Percentiles rank a stretch among this genome's conserved stretches.
These are phyloP conservation scores for Hydrozoanthus gracilis DNA, from an alignment of 92 coral and sea anemone species.

Conservation along the genomic window DNA sequence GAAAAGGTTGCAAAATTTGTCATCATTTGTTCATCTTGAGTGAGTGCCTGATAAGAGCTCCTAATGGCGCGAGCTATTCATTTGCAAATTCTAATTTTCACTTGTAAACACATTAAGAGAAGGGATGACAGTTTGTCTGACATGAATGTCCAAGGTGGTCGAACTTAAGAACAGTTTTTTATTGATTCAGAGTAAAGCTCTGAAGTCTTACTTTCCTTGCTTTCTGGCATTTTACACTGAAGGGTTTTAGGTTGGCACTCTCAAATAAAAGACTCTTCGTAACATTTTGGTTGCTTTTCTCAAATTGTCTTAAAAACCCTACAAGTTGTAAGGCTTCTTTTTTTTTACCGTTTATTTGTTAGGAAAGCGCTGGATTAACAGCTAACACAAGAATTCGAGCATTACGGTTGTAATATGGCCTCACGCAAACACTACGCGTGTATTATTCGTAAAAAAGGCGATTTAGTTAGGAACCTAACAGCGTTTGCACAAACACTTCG, in stretches of 20 bases:
- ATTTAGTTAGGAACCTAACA: slow-evolving; percentile 74
- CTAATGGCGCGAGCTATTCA: slow-evolving; percentile 46
- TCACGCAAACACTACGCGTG: slow-evolving; percentile 66
- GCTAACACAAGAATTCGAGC: slow-evolving; percentile 36
- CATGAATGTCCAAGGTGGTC: slow-evolving; percentile 54
- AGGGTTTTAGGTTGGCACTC: not conserved
- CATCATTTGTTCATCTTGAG: slow-evolving; percentile 41
- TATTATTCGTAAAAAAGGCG: slow-evolving; percentile 64
- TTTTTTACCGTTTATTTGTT: slow-evolving; percentile 16
- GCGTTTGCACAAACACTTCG: slow-evolving; percentile 66
- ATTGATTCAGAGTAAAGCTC: slow-evolving; percentile 47
- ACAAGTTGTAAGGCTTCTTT: not conserved
- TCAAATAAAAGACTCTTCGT: no score
- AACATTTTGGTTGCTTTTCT: not conserved
- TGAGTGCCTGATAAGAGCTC: slow-evolving; percentile 33
- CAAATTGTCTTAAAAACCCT: not conserved
- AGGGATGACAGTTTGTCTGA: slow-evolving; percentile 77
- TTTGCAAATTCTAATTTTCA: slow-evolving; percentile 64
- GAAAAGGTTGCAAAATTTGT: slow-evolving; percentile 24
- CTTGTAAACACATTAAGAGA: slow-evolving; percentile 74
- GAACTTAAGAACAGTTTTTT: slow-evolving; percentile 35
- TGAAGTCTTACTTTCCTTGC: not conserved
- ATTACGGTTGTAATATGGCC: slow-evolving; percentile 44
- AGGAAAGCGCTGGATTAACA: slow-evolving; percentile 15
- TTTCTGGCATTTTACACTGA: slow-evolving; percentile 3